Base-by-base conservation (phyloP, 2,888 invertebrate species). In the Zaprionus lineosus region DNA sequence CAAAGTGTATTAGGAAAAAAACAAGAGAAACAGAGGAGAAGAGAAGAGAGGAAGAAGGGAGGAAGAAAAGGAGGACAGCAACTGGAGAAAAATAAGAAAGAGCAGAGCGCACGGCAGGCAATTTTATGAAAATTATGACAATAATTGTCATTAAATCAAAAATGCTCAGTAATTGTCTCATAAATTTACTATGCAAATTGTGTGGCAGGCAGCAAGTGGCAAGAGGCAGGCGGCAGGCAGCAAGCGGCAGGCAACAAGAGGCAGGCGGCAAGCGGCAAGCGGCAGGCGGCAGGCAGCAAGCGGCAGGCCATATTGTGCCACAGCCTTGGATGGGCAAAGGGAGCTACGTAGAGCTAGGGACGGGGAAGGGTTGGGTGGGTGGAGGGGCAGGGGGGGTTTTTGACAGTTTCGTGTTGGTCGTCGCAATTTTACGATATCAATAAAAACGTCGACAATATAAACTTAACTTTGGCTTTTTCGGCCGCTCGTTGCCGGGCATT, bases 81-180 rank as follows among this genome's bases (percentile, higher is more conserved):
- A 15, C 14, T 26, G 11, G 14, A 12, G 39, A 48, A 26, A 41
- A 1, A 24, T 28, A 16, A 21, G 18, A 19, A 37, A 56, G 43
- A 63, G 43, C 15, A 55, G 43, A 55, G 51, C 36, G 58, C 58
- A 72, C 69, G 67, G 65, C 67, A 71, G 85, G 85, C 81, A 78
- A 78, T 74, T 85, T 81, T 79, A 85, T 81, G 76, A 78, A 81
- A 85, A 86, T 85, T 85, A 86, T 81, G 81, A 78, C 84, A 86
- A 85, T 85, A 85, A 86, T 85, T 86, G 86, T 85, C 81, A 78
- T 85, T 85, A 85, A 85, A 85, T 85, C 86, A 85, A 86, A 85
- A 86, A 86, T 86, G 72, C 71, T 77, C 70, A 68, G 77, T 86
- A 84, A 86, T 84, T 84, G 84, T 86, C 79, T 85, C 85, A 83